phyloP scores from a whole-genome alignment of 2,888 invertebrate genomes.

The Cloeon dipterum region DNA sequence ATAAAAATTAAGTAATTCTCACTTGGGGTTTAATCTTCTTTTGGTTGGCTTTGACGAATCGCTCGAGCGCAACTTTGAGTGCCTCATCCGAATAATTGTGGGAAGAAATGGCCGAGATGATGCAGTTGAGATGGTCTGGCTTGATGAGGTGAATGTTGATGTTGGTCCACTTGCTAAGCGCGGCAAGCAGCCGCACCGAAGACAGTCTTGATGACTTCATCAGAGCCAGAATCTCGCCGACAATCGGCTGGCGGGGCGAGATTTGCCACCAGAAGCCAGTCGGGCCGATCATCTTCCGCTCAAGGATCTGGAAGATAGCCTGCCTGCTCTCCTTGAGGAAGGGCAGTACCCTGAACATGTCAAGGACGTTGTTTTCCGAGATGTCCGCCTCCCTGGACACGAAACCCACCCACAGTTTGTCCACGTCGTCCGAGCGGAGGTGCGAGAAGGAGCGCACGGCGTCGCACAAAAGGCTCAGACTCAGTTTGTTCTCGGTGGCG shows the following conservation, averaged over 20 bases:
- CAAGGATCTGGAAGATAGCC: constrained; percentile 29
- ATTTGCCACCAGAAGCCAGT: constrained; percentile 29
- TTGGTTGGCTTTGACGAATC: constrained; percentile 31
- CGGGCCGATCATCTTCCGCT: constrained; percentile 26
- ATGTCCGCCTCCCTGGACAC: constrained; percentile 30
- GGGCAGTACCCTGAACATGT: constrained; percentile 29
- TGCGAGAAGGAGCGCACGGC: constrained; percentile 24
- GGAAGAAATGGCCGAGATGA: constrained; percentile 27
- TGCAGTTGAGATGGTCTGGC: constrained; percentile 24
- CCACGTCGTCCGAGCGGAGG: constrained; percentile 23
- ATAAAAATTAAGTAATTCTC: too few species aligned
- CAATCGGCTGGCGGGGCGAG: constrained; percentile 8
- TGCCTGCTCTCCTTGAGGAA: constrained; percentile 32
- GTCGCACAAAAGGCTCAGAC: constrained; percentile 31
- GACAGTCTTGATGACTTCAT: constrained; percentile 8
- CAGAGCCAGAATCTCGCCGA: constrained; percentile 9
- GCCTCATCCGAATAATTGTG: constrained; percentile 29
- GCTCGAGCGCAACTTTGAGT: constrained; percentile 32
- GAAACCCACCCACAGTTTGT: constrained; percentile 43
- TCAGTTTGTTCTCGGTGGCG: constrained; percentile 31
- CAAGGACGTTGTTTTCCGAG: constrained; percentile 27
- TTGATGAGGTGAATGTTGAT: constrained; percentile 36
- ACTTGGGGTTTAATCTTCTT: neutral
- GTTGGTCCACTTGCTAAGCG: constrained; percentile 29
- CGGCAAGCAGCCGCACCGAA: constrained; percentile 14